These are phyloP conservation scores for Halocynthia aurantium DNA, from an alignment of 23 tunicate species.

Conservation along the genomic window DNA sequence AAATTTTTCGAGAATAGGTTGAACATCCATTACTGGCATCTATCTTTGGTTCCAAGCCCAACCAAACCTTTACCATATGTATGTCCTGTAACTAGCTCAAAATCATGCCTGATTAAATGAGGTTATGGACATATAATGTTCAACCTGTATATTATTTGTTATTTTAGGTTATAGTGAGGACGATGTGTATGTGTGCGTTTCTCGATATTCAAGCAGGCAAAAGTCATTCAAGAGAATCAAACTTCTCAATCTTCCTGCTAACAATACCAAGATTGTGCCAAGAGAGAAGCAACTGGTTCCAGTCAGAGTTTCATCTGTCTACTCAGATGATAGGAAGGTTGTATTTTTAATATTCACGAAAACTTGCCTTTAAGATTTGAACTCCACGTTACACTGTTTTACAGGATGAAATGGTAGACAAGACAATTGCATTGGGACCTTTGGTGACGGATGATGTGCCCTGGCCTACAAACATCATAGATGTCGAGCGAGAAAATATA, in stretches of 20 bases:
- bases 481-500: constrained; percentile 49
- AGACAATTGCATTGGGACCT: constrained; percentile 1
- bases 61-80: too few species aligned
- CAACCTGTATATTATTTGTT: not conserved
- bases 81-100: too few species aligned
- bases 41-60: too few species aligned
- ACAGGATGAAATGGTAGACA: too few species aligned
- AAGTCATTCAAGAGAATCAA: constrained; percentile 82
- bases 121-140: too few species aligned
- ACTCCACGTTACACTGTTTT: not conserved
- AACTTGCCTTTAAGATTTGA: not conserved
- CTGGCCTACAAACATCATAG: constrained; percentile 72
- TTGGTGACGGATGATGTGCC: constrained; percentile 25
- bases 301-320: constrained; percentile 57
- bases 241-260: constrained; percentile 36
- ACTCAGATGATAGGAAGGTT: constrained; percentile 27
- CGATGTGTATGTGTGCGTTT: constrained; percentile 83
- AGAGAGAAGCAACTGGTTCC: constrained; percentile 54
- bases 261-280: constrained; percentile 47
- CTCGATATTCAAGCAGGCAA: constrained; percentile 56
- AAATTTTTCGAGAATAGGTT: not conserved
- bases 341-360: not conserved
- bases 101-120: too few species aligned
- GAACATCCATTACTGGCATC: too few species aligned
- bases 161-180: constrained; percentile 65